Base-by-base conservation (phyloP, 2,797 vertebrate species). In the Cryptoblepharus egeriae region DNA sequence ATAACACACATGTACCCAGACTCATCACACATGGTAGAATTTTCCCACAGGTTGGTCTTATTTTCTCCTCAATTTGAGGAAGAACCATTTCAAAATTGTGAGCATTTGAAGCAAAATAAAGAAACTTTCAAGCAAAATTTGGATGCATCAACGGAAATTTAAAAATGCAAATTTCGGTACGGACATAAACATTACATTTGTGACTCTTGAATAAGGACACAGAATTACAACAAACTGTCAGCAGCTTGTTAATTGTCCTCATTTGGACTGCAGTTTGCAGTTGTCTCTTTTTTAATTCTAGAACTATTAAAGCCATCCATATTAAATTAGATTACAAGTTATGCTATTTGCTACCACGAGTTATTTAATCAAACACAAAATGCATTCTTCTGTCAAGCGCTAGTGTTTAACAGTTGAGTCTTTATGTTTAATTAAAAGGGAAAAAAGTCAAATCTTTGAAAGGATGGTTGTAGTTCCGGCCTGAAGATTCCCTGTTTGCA, bases 401-500 rank as follows among this genome's bases (percentile, higher is more conserved):
- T 64, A 83, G 77, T 77, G 85, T 87, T 87, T 74, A 68, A 67
- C 74, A 86, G 83, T 5, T 75, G 42, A 37, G 77, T 89, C 74
- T 13, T 90, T 72, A 82, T 65, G 4, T 86, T 89, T 88, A 87
- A 88, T 90, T 91, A 85, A 86, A 90, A 80, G 68, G 24, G 5
- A 57, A 15, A 3, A 32, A 88, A 83, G 57, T 82, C 73, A 90
- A 90, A 89, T 65, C 69, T 26, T 77, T 32, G 28, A 89, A 88
- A 64, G 79, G 81, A 20, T 57, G 10, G 52, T 76, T 81, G 88
- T 52, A 0, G 0, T 64, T 87, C 80, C 49, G 83, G 61, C 32
- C 32, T 60, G 79, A 26, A 85, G 57, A 88, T 83, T 3, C 3
- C 58, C 67, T 0, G 39, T 9, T 79, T 75, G 74, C 26, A 75